Conservation (phyloP, 2,797 vertebrate genomes). For the Sebastes taczanowskii region DNA sequence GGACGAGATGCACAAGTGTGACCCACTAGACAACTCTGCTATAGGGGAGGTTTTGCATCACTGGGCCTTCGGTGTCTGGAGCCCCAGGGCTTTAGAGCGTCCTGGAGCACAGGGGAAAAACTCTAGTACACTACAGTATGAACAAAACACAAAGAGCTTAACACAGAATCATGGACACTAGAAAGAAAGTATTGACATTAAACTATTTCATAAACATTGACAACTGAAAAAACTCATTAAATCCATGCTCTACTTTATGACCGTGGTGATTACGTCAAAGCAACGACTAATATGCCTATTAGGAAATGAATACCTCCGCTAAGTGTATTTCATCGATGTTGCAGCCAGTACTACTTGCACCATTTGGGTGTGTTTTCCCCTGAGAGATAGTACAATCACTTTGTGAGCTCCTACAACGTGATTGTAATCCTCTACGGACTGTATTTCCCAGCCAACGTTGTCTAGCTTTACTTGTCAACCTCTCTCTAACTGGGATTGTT, state of each 20-base stretch:
- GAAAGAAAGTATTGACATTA: not conserved
- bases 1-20: slow-evolving; percentile 6
- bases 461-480: no score
- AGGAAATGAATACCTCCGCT: not conserved
- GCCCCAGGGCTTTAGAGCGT: slow-evolving; percentile 24
- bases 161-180: not conserved
- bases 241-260: not conserved
- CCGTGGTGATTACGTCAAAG: no score
- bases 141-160: slow-evolving; percentile 4
- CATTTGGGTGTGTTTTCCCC: not conserved
- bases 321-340: not conserved
- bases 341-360: not conserved
- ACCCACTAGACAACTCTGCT: slow-evolving; percentile 35
- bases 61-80: slow-evolving; percentile 32
- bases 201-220: not conserved
- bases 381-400: no score
- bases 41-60: slow-evolving; percentile 22
- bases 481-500: no score
- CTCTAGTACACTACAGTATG: not conserved
- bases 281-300: not conserved
- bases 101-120: slow-evolving; percentile 2
- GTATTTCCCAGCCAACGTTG: no score
- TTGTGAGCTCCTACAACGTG: no score
- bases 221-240: not conserved
- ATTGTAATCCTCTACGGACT: no score